phyloP scores from a whole-genome alignment of 2,797 vertebrate species.

The Bothrops alternatus region DNA sequence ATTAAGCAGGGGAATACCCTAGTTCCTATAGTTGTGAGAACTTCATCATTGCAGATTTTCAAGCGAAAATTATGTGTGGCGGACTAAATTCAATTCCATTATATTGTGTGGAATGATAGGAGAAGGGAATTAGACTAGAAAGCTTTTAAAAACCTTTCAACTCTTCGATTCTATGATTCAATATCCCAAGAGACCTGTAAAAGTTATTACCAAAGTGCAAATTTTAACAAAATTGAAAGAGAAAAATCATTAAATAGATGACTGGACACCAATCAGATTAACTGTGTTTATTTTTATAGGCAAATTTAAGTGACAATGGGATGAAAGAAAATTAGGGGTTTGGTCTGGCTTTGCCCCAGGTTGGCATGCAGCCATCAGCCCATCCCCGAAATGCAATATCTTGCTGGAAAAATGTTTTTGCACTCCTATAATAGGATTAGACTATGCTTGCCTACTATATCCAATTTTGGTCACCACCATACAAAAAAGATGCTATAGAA shows the following conservation, averaged over 20 bases:
- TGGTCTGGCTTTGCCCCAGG: background rate
- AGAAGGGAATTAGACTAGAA: background rate
- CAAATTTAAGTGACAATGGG: background rate
- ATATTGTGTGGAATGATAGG: background rate
- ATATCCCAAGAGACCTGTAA: background rate
- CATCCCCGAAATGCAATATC: background rate
- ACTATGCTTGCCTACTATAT: background rate
- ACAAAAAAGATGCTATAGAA: too few relatives aligned
- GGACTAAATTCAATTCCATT: background rate
- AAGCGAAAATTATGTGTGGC: background rate
- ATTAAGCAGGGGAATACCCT: background rate
- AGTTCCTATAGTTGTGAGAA: background rate
- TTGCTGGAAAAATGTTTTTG: background rate
- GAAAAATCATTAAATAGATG: background rate
- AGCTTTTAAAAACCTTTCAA: background rate
- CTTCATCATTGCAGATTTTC: background rate
- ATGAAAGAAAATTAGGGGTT: background rate
- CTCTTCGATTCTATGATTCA: background rate
- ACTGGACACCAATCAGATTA: background rate
- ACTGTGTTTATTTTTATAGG: background rate
- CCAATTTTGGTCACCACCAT: too few relatives aligned
- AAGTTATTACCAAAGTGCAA: background rate
- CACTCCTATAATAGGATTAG: background rate
- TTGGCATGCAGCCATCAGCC: background rate
- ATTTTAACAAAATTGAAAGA: background rate